Percentiles rank a stretch among this genome's conserved stretches.
phyloP scores from a whole-genome alignment of 2,113 vertebrate species.

The Spermophilus dauricus region DNA sequence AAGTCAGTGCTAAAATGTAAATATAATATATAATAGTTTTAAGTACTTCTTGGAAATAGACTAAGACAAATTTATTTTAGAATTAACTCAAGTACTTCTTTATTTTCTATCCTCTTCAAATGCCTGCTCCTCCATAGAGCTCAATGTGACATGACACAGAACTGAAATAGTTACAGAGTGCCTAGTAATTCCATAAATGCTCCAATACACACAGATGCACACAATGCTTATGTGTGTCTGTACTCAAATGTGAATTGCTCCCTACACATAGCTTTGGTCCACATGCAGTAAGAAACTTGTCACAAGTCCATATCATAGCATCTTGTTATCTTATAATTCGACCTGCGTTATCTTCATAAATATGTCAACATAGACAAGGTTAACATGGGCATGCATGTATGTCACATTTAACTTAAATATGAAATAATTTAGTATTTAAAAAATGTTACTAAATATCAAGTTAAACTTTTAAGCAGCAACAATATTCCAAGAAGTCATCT shows the following conservation, averaged over 20 bases:
- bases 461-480: background rate
- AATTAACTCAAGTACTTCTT: conserved; percentile 44
- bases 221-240: background rate
- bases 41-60: conserved; percentile 9
- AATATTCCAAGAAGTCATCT: background rate
- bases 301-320: background rate
- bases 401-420: background rate
- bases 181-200: background rate
- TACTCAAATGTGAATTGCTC: background rate
- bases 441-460: background rate
- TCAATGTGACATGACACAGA: background rate
- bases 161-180: background rate
- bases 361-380: background rate
- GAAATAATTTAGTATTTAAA: background rate
- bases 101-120: conserved; percentile 17
- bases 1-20: background rate
- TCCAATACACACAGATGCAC: background rate
- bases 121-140: background rate
- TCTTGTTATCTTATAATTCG: background rate
- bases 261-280: background rate
- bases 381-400: background rate
- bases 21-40: background rate
- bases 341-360: background rate
- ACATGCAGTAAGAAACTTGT: background rate
- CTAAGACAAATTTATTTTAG: background rate